Evolutionary conservation across 2,113 vertebrate genomes (phyloP).

Genomic region (Elephas maximus): DNA sequence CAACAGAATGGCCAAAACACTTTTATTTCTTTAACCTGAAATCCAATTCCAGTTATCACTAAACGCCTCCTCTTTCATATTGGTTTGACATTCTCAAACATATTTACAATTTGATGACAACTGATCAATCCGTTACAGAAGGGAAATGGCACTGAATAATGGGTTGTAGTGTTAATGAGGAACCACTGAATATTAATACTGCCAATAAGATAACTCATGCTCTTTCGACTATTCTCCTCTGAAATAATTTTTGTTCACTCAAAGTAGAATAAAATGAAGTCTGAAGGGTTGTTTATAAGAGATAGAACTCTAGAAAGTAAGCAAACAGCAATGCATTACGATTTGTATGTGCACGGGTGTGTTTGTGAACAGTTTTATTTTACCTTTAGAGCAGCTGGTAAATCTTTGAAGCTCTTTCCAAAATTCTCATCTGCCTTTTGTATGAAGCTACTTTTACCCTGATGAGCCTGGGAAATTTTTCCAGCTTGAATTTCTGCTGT

Average conservation of each 20-base stretch:
- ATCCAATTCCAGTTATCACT: conserved; percentile 6
- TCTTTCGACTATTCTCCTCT: neutral
- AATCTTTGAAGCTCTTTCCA: conserved; percentile 89
- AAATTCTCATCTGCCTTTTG: conserved; percentile 78
- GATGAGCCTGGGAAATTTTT: conserved; percentile 89
- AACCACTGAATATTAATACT: neutral
- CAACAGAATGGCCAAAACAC: neutral
- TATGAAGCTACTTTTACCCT: conserved; percentile 75
- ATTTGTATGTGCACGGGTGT: neutral
- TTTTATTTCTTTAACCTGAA: conserved; percentile 35
- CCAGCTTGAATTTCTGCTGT: conserved; percentile 87
- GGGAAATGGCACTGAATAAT: neutral
- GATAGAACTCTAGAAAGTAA: neutral
- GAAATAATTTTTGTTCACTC: conserved; percentile 25
- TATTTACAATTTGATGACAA: neutral
- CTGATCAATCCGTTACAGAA: neutral
- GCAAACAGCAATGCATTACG: neutral
- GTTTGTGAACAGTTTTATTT: conserved; percentile 35
- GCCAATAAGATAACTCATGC: neutral
- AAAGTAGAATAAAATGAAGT: neutral
- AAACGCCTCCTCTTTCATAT: neutral
- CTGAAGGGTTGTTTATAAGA: conserved; percentile 17
- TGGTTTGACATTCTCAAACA: neutral
- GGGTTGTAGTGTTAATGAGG: neutral
- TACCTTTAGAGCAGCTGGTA: conserved; percentile 89